These are phyloP conservation scores for Dreissena polymorpha DNA, from an alignment of 1,140 invertebrate genomes.

Conservation along the genomic window DNA sequence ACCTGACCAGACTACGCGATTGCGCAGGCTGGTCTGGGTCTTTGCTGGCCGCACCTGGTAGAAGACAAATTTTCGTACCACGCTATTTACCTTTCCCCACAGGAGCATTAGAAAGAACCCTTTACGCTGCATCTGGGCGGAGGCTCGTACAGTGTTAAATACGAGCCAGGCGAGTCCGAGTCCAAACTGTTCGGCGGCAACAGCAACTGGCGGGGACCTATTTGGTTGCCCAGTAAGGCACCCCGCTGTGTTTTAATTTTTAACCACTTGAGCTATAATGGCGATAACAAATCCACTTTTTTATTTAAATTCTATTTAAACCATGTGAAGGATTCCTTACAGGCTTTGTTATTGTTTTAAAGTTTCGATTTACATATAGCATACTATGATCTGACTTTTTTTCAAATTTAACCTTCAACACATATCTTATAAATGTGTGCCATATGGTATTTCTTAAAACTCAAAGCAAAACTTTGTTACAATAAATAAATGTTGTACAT, in stretches of 20 bases:
- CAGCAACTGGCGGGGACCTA: slow-evolving; percentile 81
- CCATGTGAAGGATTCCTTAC: not conserved
- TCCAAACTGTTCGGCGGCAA: slow-evolving; percentile 80
- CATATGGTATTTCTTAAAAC: too few relatives aligned
- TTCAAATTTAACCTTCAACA: too few relatives aligned
- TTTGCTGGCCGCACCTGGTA: too few relatives aligned
- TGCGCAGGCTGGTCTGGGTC: too few relatives aligned
- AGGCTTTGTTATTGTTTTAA: too few relatives aligned
- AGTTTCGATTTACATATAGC: too few relatives aligned
- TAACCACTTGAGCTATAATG: not conserved
- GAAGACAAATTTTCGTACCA: too few relatives aligned
- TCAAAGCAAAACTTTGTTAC: too few relatives aligned
- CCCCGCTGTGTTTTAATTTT: not conserved
- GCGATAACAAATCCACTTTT: not conserved
- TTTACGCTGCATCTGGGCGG: slow-evolving; percentile 69
- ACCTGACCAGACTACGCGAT: too few relatives aligned
- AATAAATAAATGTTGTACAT: too few relatives aligned
- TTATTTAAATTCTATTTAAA: not conserved
- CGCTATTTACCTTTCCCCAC: not conserved
- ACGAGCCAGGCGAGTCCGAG: slow-evolving; percentile 78
- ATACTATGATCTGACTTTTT: too few relatives aligned
- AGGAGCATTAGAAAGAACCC: slow-evolving; percentile 71
- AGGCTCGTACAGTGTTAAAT: slow-evolving; percentile 71
- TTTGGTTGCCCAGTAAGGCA: slow-evolving; percentile 78
- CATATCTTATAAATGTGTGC: too few relatives aligned